Conservation (phyloP, 2,113 vertebrate species). For the Tretioscincus oriximinensis region DNA sequence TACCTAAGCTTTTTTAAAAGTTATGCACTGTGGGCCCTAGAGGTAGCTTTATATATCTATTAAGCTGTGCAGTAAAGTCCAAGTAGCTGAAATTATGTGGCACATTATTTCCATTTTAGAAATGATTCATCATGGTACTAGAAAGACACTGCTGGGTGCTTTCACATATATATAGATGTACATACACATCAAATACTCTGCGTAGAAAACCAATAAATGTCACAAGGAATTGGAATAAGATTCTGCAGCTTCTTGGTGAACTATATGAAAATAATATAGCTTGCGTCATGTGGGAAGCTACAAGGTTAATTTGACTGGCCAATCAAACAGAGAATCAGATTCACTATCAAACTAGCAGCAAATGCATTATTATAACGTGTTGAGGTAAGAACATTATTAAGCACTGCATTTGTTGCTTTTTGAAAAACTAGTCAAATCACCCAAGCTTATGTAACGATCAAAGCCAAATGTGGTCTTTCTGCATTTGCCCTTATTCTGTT, state of each 20-base stretch:
- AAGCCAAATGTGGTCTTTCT: not conserved
- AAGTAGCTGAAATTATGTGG: conserved; percentile 30
- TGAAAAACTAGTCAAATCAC: conserved; percentile 36
- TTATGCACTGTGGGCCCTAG: conserved; percentile 37
- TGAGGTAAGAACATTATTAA: not conserved
- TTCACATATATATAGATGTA: not conserved
- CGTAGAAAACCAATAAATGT: conserved; percentile 32
- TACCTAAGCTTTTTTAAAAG: conserved; percentile 40
- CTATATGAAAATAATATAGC: not conserved
- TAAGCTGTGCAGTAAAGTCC: conserved; percentile 37
- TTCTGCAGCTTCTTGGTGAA: not conserved
- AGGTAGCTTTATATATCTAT: conserved; percentile 33
- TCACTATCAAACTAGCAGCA: conserved; percentile 13
- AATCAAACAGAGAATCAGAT: not conserved
- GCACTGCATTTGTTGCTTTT: conserved; percentile 21
- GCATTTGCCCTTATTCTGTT: not conserved
- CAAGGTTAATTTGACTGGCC: not conserved
- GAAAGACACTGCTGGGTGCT: conserved; percentile 38
- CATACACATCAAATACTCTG: not conserved
- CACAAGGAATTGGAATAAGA: conserved; percentile 24
- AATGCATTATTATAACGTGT: conserved; percentile 41
- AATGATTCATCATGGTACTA: conserved; percentile 55
- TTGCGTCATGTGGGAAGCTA: not conserved
- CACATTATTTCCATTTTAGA: conserved; percentile 47
- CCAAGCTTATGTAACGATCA: not conserved